These are phyloP conservation scores for Acanthis flammea DNA, from an alignment of 2,797 vertebrate species.

Conservation along the genomic window DNA sequence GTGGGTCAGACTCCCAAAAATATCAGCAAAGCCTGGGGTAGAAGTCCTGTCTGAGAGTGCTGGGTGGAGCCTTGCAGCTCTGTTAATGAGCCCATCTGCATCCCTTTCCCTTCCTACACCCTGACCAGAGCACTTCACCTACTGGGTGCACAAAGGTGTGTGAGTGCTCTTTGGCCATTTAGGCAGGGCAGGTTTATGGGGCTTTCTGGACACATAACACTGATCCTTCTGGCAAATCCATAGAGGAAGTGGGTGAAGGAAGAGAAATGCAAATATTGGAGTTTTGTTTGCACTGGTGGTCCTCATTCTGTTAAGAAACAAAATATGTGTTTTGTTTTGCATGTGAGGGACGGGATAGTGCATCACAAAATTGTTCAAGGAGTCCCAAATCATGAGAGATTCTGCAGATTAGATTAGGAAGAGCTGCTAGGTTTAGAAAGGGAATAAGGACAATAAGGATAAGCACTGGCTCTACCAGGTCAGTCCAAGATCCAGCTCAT, in stretches of 20 bases:
- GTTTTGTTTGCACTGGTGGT: neutral
- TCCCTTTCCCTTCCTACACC: neutral
- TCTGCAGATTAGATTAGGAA: neutral
- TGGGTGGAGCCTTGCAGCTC: neutral
- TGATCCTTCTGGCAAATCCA: neutral
- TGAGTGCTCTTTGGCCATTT: neutral
- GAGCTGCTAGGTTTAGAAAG: neutral
- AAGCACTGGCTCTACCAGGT: neutral
- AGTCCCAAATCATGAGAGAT: neutral
- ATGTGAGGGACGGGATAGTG: too few relatives aligned
- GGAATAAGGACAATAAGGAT: neutral
- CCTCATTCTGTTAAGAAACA: neutral
- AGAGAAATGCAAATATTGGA: neutral
- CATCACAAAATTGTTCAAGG: neutral
- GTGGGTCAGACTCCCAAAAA: neutral
- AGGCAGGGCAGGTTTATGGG: neutral
- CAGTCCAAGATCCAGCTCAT: neutral
- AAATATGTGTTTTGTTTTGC: neutral
- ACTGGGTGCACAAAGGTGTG: neutral
- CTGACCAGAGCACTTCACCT: neutral
- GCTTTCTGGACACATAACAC: neutral
- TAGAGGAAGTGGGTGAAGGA: neutral
- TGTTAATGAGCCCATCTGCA: neutral
- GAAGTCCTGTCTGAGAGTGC: neutral
- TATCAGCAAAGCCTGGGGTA: neutral